phyloP scores from a whole-genome alignment of 2,113 vertebrate genomes.

The Scalopus aquaticus region DNA sequence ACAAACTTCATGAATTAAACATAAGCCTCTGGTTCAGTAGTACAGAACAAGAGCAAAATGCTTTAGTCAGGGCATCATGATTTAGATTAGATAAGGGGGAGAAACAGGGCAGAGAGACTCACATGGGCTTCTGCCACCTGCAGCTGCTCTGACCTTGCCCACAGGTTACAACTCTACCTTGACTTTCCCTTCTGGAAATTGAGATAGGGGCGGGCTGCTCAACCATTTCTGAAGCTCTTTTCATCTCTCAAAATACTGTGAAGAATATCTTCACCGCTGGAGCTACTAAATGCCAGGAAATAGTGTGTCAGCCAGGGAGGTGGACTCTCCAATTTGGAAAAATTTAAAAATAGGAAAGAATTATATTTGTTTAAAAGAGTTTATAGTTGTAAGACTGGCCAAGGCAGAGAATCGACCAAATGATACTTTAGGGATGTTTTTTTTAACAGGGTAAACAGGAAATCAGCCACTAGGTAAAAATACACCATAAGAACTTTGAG shows the following conservation, averaged over 20 bases:
- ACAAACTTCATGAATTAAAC: neutral
- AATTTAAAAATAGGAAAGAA: slow-evolving; percentile 70
- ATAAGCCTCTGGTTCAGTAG: neutral
- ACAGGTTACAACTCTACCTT: neutral
- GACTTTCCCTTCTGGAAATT: neutral
- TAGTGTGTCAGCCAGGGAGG: neutral
- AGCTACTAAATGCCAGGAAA: neutral
- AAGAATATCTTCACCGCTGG: slow-evolving; percentile 1
- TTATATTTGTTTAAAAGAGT: slow-evolving; percentile 57
- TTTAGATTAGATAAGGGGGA: slow-evolving; percentile 25
- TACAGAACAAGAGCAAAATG: neutral
- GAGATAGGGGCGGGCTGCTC: neutral
- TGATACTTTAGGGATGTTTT: slow-evolving; percentile 60
- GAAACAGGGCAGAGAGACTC: neutral
- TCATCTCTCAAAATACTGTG: neutral
- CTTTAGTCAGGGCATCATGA: neutral
- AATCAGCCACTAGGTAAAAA: slow-evolving; percentile 62
- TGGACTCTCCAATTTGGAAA: slow-evolving; percentile 59
- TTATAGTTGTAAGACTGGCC: neutral
- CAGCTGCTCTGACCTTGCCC: neutral
- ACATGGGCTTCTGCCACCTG: neutral
- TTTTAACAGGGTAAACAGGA: slow-evolving; percentile 65
- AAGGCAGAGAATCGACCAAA: slow-evolving; percentile 48
- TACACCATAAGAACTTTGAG: slow-evolving; percentile 38
- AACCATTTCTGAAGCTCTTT: neutral